Conservation (phyloP, 2,888 invertebrate genomes). For the Thymelicus lineola region DNA sequence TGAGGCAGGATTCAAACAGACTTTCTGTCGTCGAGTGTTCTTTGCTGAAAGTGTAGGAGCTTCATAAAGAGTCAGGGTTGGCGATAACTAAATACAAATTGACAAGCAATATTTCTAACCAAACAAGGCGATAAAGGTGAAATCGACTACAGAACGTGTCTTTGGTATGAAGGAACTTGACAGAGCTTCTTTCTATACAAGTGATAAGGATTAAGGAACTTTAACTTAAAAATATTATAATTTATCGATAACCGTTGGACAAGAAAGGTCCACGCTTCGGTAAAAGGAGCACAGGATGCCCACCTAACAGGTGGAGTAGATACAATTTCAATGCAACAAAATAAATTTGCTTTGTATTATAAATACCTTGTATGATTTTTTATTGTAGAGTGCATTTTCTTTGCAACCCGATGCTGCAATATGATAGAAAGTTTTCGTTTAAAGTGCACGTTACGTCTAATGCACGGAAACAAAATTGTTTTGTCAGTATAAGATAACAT, state of each 20-base stretch:
- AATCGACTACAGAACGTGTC: not conserved
- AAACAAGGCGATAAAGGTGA: not conserved
- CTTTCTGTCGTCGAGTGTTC: not conserved
- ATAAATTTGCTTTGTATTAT: too few species aligned
- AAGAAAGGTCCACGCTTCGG: too few species aligned
- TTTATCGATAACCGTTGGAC: too few species aligned
- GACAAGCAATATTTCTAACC: slow-evolving; percentile 27
- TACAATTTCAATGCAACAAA: too few species aligned
- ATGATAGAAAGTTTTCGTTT: not conserved
- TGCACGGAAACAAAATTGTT: slow-evolving; percentile 25
- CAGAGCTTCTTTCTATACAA: too few species aligned
- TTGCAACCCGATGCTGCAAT: not conserved
- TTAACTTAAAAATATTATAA: too few species aligned
- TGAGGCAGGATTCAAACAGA: too few species aligned
- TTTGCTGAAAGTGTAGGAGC: slow-evolving; percentile 13
- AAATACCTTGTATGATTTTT: not conserved
- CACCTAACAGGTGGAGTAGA: too few species aligned
- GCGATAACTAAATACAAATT: slow-evolving; percentile 28
- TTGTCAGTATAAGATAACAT: slow-evolving; percentile 24
- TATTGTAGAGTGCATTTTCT: not conserved
- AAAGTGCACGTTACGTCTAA: slow-evolving; percentile 10
- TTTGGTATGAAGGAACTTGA: not conserved
- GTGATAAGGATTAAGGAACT: too few species aligned
- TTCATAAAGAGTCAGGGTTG: slow-evolving; percentile 15
- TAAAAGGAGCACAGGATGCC: too few species aligned